Percentiles rank a stretch among this genome's conserved stretches.
These are phyloP conservation scores for Lacanobia wlatinum DNA, from an alignment of 2,888 invertebrate species.

Conservation along the genomic window DNA sequence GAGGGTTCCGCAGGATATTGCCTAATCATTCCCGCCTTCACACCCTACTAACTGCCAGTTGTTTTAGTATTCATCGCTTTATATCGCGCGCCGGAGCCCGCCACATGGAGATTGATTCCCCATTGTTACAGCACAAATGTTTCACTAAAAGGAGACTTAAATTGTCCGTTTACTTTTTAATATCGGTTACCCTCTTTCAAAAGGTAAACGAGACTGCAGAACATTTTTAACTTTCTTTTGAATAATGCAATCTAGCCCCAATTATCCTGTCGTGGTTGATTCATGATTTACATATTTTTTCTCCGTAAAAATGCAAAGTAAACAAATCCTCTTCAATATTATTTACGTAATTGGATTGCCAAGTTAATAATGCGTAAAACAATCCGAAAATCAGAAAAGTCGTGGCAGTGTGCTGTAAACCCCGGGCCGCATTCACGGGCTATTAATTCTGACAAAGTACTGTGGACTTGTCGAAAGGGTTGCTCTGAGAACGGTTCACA, in stretches of 20 bases:
- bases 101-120: slow-evolving; percentile 81
- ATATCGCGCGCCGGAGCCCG: slow-evolving; percentile 71
- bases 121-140: slow-evolving; percentile 79
- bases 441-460: slow-evolving; percentile 90
- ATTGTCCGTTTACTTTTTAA: slow-evolving; percentile 67
- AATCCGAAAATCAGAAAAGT: slow-evolving; percentile 88
- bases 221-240: slow-evolving; percentile 42
- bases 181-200: slow-evolving; percentile 51
- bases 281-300: slow-evolving; percentile 60
- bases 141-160: slow-evolving; percentile 76
- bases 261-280: slow-evolving; percentile 56
- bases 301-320: slow-evolving; percentile 56
- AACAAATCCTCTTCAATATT: slow-evolving; percentile 78
- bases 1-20: slow-evolving; percentile 87
- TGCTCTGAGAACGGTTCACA: slow-evolving; percentile 79
- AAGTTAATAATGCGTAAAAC: slow-evolving; percentile 90
- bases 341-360: slow-evolving; percentile 89
- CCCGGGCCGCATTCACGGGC: slow-evolving; percentile 83
- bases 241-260: slow-evolving; percentile 57
- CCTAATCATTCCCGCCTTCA: slow-evolving; percentile 89
- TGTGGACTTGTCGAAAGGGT: slow-evolving; percentile 84
- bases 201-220: slow-evolving; percentile 14
- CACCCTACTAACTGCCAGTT: slow-evolving; percentile 89
- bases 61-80: slow-evolving; percentile 89
- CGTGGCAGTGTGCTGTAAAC: slow-evolving; percentile 75